Conservation (phyloP, 2,113 vertebrate genomes). For the Otocyon megalotis region DNA sequence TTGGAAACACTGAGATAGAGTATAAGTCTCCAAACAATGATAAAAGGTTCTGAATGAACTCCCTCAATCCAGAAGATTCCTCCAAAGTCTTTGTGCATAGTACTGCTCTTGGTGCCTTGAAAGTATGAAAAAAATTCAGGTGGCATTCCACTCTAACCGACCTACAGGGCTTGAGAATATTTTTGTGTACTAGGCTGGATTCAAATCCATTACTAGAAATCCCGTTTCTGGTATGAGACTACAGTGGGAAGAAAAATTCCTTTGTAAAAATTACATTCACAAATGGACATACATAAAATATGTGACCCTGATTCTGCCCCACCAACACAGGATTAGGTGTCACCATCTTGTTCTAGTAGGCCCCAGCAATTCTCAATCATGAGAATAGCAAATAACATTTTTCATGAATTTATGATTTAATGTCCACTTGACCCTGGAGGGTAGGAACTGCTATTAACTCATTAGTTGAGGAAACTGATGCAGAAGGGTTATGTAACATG, state of each 20-base stretch:
- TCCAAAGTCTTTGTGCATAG: neutral
- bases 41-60: neutral
- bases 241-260: neutral
- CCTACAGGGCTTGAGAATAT: neutral
- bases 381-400: neutral
- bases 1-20: neutral
- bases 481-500: neutral
- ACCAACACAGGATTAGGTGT: neutral
- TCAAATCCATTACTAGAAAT: conserved; percentile 5
- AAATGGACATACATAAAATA: neutral
- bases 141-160: neutral
- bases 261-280: neutral
- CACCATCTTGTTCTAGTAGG: neutral
- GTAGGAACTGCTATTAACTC: neutral
- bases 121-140: neutral
- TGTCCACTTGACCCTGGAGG: neutral
- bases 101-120: conserved; percentile 6
- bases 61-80: neutral
- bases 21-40: neutral
- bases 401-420: neutral
- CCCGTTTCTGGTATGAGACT: neutral
- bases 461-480: neutral
- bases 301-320: neutral
- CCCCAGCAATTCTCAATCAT: neutral
- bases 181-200: neutral